A percentile compares a stretch with the other conserved stretches of the same genome.
These are phyloP conservation scores for Chloromyia formosa DNA, from an alignment of 2,888 invertebrate genomes.

Conservation along the genomic window DNA sequence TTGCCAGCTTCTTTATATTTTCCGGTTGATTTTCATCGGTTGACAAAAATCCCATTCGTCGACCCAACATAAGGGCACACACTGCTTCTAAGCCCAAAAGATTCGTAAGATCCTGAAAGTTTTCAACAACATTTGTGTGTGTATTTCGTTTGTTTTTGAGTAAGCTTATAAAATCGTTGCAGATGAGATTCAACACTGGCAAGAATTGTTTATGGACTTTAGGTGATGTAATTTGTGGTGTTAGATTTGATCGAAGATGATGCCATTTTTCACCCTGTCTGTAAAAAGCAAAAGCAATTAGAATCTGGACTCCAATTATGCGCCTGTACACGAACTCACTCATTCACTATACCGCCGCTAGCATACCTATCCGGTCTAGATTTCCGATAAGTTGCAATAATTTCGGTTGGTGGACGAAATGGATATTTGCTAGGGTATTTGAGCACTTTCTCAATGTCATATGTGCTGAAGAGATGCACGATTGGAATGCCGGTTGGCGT, in stretches of 20 bases:
- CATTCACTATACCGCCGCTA: constrained; percentile 83
- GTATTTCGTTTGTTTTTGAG: constrained; percentile 68
- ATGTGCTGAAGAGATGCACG: constrained; percentile 75
- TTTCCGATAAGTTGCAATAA: constrained; percentile 77
- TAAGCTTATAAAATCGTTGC: constrained; percentile 79
- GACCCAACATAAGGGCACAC: constrained; percentile 80
- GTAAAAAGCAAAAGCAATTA: constrained; percentile 48
- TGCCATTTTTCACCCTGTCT: constrained; percentile 84
- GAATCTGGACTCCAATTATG: too few relatives aligned
- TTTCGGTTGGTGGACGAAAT: constrained; percentile 83
- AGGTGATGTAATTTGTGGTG: constrained; percentile 79
- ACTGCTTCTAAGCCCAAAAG: constrained; percentile 84
- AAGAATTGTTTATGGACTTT: constrained; percentile 78
- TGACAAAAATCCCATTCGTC: constrained; percentile 77
- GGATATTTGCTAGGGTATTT: constrained; percentile 78
- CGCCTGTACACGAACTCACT: constrained; percentile 74
- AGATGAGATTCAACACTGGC: constrained; percentile 77
- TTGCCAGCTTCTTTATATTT: constrained; percentile 71
- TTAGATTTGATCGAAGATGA: constrained; percentile 75
- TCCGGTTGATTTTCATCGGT: constrained; percentile 66
- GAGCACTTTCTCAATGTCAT: constrained; percentile 80
- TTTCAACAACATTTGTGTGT: constrained; percentile 67
- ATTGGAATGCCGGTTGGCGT: constrained; percentile 77
- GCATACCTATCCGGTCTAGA: constrained; percentile 82
- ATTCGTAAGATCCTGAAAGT: constrained; percentile 79